phyloP scores from a whole-genome alignment of 2,113 vertebrate species.

The Bos javanicus region DNA sequence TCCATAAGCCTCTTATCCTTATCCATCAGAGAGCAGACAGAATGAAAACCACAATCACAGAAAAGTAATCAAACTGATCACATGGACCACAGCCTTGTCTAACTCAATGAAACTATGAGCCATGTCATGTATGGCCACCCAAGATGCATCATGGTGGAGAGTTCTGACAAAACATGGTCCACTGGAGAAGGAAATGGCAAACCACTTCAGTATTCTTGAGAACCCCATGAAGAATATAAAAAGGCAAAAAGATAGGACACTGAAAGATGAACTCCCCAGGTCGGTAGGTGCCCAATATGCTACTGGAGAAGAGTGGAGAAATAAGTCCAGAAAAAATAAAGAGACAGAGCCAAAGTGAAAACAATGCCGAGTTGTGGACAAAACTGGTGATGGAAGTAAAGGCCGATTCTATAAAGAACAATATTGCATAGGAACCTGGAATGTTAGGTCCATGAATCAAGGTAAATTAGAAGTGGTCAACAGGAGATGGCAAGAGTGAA shows the following conservation, averaged over 20 bases:
- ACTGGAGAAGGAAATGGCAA: neutral
- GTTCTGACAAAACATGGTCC: neutral
- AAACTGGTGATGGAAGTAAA: neutral
- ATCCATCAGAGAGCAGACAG: neutral
- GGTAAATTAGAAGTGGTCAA: neutral
- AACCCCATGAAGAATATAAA: neutral
- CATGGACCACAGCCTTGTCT: neutral
- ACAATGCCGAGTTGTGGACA: neutral
- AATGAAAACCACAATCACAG: neutral
- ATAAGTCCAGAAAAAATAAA: neutral
- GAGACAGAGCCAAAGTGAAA: neutral
- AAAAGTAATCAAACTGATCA: neutral
- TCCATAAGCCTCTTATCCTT: neutral
- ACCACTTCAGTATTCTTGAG: neutral
- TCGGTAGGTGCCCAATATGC: neutral
- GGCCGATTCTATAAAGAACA: neutral
- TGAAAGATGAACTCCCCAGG: neutral
- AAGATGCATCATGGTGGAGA: neutral
- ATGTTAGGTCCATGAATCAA: neutral
- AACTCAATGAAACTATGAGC: neutral
- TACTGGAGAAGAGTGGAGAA: neutral
- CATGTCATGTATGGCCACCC: accelerated
- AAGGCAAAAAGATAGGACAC: neutral
- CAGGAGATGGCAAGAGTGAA: neutral
- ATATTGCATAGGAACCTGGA: neutral